Conservation (phyloP, 2,888 invertebrate species). For the Drosophila paranaensis region DNA sequence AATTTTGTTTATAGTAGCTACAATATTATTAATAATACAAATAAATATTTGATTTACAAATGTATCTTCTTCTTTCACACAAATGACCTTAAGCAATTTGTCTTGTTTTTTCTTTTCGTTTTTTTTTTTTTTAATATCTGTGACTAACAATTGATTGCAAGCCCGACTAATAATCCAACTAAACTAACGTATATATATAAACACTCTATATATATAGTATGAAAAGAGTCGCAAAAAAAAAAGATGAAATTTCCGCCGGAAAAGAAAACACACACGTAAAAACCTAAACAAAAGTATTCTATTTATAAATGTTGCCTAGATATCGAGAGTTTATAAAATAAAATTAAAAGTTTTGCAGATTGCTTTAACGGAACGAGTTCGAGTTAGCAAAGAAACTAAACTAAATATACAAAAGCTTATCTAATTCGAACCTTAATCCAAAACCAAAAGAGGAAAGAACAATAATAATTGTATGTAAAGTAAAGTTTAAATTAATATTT, state of each 20-base stretch:
- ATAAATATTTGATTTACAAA: conserved; percentile 66
- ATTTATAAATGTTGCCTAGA: conserved; percentile 70
- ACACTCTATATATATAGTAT: conserved; percentile 20
- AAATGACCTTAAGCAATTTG: conserved; percentile 28
- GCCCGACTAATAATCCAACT: conserved; percentile 15
- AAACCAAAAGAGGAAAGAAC: conserved; percentile 38
- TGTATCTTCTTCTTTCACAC: conserved; percentile 33
- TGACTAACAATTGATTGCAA: conserved; percentile 43
- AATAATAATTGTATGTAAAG: conserved; percentile 61
- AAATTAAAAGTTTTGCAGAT: conserved; percentile 16
- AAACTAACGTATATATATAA: conserved; percentile 31
- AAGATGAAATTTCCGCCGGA: conserved; percentile 34
- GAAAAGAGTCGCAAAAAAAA: conserved; percentile 17
- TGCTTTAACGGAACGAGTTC: conserved; percentile 12
- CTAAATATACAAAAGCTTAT: conserved; percentile 20
- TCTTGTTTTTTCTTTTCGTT: conserved; percentile 42
- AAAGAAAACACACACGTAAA: conserved; percentile 33
- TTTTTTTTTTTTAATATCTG: conserved; percentile 9
- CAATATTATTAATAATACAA: conserved; percentile 49
- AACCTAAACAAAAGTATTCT: conserved; percentile 66
- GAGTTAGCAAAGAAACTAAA: conserved; percentile 6
- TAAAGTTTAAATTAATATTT: conserved; percentile 58
- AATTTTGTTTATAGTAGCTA: conserved; percentile 57
- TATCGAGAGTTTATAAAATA: conserved; percentile 47
- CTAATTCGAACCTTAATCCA: conserved; percentile 41